Conservation (phyloP, 2,113 vertebrate species). For the Australoheros scitulus region DNA sequence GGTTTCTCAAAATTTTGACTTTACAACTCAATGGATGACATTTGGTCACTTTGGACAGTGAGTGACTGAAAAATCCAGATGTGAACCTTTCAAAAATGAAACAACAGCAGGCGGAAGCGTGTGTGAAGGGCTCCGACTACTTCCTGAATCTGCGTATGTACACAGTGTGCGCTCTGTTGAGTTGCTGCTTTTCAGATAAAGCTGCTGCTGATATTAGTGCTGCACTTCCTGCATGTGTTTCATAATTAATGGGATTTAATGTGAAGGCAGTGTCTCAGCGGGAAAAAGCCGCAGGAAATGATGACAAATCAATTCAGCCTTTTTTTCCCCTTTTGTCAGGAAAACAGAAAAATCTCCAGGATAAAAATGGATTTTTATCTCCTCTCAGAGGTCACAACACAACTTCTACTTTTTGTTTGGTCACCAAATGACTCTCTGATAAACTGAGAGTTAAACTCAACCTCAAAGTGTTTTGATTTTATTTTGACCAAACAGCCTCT, state of each 20-base stretch:
- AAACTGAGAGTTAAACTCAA: neutral
- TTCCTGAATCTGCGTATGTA: neutral
- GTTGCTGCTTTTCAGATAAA: neutral
- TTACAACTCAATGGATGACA: too few species aligned
- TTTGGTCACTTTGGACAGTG: neutral
- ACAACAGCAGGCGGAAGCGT: neutral
- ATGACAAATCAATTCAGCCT: neutral
- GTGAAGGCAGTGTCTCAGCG: neutral
- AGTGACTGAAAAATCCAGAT: neutral
- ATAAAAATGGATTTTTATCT: neutral
- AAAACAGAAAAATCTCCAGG: neutral
- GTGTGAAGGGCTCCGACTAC: neutral
- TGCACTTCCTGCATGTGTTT: neutral
- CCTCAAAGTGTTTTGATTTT: neutral
- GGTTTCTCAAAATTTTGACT: too few species aligned
- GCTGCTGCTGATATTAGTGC: neutral
- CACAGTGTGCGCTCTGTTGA: neutral
- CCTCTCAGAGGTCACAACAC: neutral
- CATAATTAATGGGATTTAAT: conserved; percentile 9
- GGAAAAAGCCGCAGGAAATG: neutral
- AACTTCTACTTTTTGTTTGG: neutral
- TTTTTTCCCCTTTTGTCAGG: neutral
- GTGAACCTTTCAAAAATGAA: neutral
- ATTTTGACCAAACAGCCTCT: too few species aligned
- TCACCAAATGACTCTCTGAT: neutral